A percentile compares a stretch with the other conserved stretches of the same genome.
These are phyloP conservation scores for Oncorhynchus masou DNA, from an alignment of 2,113 vertebrate species.

Conservation along the genomic window DNA sequence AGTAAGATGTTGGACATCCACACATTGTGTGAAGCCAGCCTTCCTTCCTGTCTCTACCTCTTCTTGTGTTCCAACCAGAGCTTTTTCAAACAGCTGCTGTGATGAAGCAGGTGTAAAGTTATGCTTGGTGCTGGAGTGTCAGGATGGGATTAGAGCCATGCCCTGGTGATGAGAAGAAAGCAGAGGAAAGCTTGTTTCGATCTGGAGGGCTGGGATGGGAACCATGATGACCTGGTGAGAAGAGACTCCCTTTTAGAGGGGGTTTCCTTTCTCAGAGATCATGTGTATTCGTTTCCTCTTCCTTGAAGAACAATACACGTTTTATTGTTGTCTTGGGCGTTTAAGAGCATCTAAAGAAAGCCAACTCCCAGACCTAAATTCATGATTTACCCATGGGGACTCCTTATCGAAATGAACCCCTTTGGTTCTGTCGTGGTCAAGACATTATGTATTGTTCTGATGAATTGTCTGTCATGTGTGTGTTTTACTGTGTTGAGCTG, in stretches of 20 bases:
- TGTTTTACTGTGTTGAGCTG: background rate
- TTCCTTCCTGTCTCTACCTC: no score
- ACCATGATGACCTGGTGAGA: background rate
- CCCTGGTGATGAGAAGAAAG: no score
- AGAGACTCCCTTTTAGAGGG: background rate
- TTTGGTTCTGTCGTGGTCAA: background rate
- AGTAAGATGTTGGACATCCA: background rate
- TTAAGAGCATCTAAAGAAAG: background rate
- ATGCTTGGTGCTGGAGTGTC: background rate
- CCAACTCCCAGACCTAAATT: background rate
- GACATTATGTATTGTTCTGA: background rate
- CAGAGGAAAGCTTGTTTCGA: no score
- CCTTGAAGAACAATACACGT: background rate
- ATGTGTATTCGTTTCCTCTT: background rate
- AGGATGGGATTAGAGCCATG: background rate
- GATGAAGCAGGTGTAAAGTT: no score
- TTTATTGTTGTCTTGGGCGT: no score
- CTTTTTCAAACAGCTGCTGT: background rate
- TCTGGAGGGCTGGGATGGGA: no score
- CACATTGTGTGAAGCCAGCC: background rate
- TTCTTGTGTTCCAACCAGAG: background rate
- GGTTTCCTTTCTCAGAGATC: background rate
- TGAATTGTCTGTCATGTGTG: background rate
- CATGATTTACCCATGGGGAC: background rate
- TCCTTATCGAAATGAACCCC: background rate